Evolutionary conservation across 2,888 invertebrate genomes (phyloP), one percentile per base, ranked within the genome.

Genomic region (Poecilus cupreus): DNA sequence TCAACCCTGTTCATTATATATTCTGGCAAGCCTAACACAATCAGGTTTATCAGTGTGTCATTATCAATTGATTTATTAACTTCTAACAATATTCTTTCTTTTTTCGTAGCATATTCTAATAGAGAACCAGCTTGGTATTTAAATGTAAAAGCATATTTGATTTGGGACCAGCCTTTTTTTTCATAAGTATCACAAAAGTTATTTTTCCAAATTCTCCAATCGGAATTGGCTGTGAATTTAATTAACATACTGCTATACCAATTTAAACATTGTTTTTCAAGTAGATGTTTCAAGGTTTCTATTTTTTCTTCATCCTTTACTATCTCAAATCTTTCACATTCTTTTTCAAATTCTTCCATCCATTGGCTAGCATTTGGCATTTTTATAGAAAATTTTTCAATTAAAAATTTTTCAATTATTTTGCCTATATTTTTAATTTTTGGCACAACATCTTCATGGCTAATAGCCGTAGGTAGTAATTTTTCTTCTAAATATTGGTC

Each of bases 161-260:
- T 37, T 77, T 51, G 82, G 13, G 46, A 51, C 80, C 81, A 83
- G 72, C 83, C 83, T 82, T 81, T 82, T 16, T 80, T 82, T 37
- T 51, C 83, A 37, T 77, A 83, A 0, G 81, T 82, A 22, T 81
- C 82, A 22, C 46, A 60, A 70, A 82, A 83, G 64, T 82, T 81
- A 57, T 81, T 74, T 60, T 83, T 83, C 78, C 82, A 82, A 37
- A 16, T 72, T 49, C 24, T 51, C 83, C 83, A 83, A 26, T 64
- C 64, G 26, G 80, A 82, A 26, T 81, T 37, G 10, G 64, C 46
- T 68, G n/a, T n/a, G n/a, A n/a, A n/a, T n/a, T n/a, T n/a, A n/a
- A n/a, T n/a, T n/a, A n/a, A n/a, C n/a, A n/a, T 82, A 70, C 72
- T 60, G 32, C 57, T 51, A 70, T 82, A 82, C 82, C 82, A 82